A percentile compares a stretch with the other conserved stretches of the same genome.
These are phyloP conservation scores for Vulpes ferrilata DNA, from an alignment of 2,113 vertebrate genomes.

Conservation along the genomic window DNA sequence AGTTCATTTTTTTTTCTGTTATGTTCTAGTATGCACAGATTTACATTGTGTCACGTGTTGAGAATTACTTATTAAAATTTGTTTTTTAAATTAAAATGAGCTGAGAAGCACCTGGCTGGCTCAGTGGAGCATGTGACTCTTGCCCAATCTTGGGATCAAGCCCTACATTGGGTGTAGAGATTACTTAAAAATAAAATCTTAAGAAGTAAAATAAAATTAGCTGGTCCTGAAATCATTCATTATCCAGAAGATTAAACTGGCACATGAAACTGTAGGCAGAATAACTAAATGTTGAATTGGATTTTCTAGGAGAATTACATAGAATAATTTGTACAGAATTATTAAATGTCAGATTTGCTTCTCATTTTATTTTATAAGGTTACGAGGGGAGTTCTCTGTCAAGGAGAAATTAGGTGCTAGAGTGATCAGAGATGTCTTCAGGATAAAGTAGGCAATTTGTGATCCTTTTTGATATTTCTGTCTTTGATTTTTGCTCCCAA, in stretches of 20 bases:
- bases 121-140: neutral
- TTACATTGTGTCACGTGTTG: neutral
- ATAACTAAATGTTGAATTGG: slow-evolving; percentile 32
- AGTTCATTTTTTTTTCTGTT: neutral
- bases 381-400: neutral
- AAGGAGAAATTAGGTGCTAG: neutral
- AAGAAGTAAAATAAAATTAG: neutral
- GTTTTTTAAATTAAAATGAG: neutral
- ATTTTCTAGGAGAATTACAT: neutral
- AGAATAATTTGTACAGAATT: slow-evolving; percentile 12
- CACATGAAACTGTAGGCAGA: neutral
- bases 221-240: neutral
- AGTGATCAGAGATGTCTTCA: neutral
- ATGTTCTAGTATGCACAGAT: neutral
- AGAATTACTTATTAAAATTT: neutral
- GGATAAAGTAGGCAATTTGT: neutral
- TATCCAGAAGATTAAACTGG: neutral
- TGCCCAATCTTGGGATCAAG: neutral
- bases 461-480: neutral
- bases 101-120: neutral
- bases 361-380: slow-evolving; percentile 23
- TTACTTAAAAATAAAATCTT: neutral
- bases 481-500: slow-evolving; percentile 34
- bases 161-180: neutral
- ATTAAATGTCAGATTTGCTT: neutral